Base-by-base conservation (phyloP, 2,113 vertebrate species). In the Myotis lucifugus region DNA sequence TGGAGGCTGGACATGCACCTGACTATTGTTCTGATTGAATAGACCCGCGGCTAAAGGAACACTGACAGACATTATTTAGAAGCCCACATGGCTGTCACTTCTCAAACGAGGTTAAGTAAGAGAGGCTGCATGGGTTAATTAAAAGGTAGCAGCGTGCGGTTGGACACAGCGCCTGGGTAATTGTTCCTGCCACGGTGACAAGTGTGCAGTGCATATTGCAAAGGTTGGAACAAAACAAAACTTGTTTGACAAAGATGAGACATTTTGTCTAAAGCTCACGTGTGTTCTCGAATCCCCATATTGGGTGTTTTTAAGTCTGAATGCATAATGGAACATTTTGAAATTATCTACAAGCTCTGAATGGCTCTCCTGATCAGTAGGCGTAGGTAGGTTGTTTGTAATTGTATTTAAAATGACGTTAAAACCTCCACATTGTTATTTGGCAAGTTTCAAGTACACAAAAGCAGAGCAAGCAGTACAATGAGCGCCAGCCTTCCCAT, bases 61-160 rank as follows among this genome's bases (percentile, higher is more conserved):
- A 88, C 67, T 72, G 40, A 37, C 7, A 0, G 82, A 40, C 73
- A 74, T 91, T 92, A 85, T 92, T 92, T 82, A 93, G 92, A 92
- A 85, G 85, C 88, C 69, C 77, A 78, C 90, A 67, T 93, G 94
- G 95, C 77, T 96, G 95, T 96, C 96, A 83, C 95, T 95, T 92
- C 90, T 92, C 94, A 74, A 96, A 95, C 94, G 93, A 90, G 97
- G 96, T 94, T 95, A 95, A 97, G n/a, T n/a, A n/a, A n/a, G n/a
- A n/a, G n/a, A n/a, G n/a, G n/a, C n/a, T n/a, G n/a, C n/a, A n/a
- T n/a, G n/a, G 95, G 93, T 98, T 98, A 98, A 98, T 98, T 98
- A 98, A 98, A 98, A 98, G 98, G 98, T 98, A 98, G 98, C 97
- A 97, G 93, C 91, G 94, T 92, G 96, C 87, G 96, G 91, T 91